Evolutionary conservation across 2,113 vertebrate genomes (phyloP), one percentile per base, ranked within the genome.

Genomic region (Bambusicola thoracicus): DNA sequence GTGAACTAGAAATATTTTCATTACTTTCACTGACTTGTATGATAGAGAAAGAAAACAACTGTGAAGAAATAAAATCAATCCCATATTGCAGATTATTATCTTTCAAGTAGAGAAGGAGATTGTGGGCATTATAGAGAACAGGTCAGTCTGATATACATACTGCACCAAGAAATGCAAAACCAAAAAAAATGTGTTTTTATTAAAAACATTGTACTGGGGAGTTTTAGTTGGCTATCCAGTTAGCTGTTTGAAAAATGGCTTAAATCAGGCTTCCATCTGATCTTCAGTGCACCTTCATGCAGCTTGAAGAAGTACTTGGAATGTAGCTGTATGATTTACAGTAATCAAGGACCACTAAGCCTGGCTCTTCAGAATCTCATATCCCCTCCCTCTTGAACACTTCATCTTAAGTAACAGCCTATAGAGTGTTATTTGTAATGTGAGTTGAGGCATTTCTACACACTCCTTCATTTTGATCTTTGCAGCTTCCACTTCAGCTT

Each of bases 1-100:
- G 36, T 48, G 76, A 95, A 88, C 76, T 86, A 81, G 65, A 88
- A 90, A 75, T 84, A 83, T 91, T 94, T 95, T 83, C 44, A 72
- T 66, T 21, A 48, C 32, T 76, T 75, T 24, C 32, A 49, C 75
- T 89, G 93, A 93, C 72, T 56, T 88, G 56, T 13, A n/a, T 34
- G 65, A 72, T 70, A 81, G 13, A 56, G 32, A 21, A 75, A 48
- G 56, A 75, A n/a, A 25, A 16, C 13, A 61, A 38, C 49, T 68
- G 46, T 63, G 62, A 91, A 85, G 46, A 90, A 67, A 51, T 72
- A 70, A 81, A 92, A 87, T 11, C 43, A 55, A 49, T 70, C 51
- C 34, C 46, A 11, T 4, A 1, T 48, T 80, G 55, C 22, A 68
- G 46, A 41, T 61, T 87, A 85, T 56, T 83, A 67, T 22, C 22